phyloP scores from a whole-genome alignment of 2,113 vertebrate species.

The Tragelaphus strepsiceros region DNA sequence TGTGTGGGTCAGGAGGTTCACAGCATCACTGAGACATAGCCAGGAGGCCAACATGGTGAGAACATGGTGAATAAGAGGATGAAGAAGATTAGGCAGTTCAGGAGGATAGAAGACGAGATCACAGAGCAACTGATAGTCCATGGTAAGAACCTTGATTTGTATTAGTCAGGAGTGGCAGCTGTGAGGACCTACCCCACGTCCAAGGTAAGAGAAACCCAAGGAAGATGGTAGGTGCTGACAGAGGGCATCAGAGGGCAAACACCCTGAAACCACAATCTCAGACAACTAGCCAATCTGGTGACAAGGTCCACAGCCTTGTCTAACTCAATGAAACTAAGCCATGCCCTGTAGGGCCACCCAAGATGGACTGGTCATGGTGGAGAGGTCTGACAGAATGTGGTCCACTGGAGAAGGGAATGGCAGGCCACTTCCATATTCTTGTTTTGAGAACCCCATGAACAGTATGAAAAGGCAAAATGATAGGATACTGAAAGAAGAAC shows the following conservation, averaged over 20 bases:
- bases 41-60: not conserved
- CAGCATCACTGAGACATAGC: not conserved
- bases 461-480: not conserved
- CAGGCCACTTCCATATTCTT: not conserved
- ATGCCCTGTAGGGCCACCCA: not conserved
- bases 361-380: not conserved
- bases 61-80: not conserved
- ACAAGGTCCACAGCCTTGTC: not conserved
- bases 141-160: not conserved
- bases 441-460: not conserved
- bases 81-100: accelerated
- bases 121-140: too few relatives aligned
- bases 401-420: not conserved
- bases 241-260: not conserved
- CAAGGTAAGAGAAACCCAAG: not conserved
- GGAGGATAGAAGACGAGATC: not conserved
- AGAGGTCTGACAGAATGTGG: not conserved
- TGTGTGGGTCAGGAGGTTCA: too few relatives aligned
- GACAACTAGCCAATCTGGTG: not conserved
- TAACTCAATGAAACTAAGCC: not conserved
- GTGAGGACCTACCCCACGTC: not conserved
- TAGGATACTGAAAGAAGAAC: not conserved
- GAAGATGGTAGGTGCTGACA: not conserved
- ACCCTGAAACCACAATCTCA: not conserved
- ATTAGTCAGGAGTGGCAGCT: not conserved